These are phyloP conservation scores for Hapalemur alaotrensis DNA, from an alignment of 2,797 vertebrate genomes.

Conservation along the genomic window DNA sequence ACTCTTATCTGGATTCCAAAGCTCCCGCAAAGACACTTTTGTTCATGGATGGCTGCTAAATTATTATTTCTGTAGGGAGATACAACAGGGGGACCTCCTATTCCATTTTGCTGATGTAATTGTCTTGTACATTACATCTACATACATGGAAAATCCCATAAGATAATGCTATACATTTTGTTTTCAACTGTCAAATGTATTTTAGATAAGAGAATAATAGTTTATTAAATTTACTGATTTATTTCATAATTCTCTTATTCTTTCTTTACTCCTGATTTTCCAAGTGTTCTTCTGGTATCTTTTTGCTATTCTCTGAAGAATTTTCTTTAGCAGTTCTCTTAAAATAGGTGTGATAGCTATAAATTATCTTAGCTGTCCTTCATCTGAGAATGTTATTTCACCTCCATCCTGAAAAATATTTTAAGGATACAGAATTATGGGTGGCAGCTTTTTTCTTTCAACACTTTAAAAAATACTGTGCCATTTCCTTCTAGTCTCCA, in stretches of 20 bases:
- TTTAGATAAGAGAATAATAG: neutral
- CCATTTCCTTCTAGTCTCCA: neutral
- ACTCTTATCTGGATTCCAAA: neutral
- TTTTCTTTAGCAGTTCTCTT: neutral
- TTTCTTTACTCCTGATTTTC: slow-evolving; percentile 7
- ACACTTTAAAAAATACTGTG: neutral
- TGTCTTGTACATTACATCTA: neutral
- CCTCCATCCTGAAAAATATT: neutral
- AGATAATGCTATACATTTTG: neutral
- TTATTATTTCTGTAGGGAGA: neutral
- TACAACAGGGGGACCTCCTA: neutral
- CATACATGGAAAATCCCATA: neutral
- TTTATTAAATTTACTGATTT: neutral
- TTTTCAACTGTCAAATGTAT: neutral
- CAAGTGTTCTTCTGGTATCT: neutral
- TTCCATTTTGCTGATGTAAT: neutral
- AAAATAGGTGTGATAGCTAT: neutral
- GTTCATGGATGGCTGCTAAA: neutral
- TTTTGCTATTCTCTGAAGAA: neutral
- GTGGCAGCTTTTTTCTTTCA: neutral
- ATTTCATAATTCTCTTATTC: neutral
- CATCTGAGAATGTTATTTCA: neutral
- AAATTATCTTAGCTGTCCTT: neutral
- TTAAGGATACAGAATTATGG: neutral
- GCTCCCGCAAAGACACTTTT: neutral